Evolutionary conservation across 1,140 invertebrate genomes (phyloP), one percentile per base, ranked within the genome.

Genomic region (Panagrolaimus sp.): DNA sequence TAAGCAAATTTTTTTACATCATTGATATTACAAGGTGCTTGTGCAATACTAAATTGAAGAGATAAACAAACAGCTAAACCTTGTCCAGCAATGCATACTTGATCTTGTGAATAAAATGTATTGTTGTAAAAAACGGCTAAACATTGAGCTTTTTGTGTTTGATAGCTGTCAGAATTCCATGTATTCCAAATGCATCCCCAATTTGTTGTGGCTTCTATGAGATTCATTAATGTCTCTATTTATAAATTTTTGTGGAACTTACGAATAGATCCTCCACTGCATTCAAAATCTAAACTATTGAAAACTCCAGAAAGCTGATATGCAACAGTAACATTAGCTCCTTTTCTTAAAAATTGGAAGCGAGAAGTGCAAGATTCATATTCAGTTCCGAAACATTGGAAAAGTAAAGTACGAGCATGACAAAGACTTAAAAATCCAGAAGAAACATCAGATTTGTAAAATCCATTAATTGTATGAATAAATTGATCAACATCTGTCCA

Each of bases 251-350:
- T 20, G 27, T n/a, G 27, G 1, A 57, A 57, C 51, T 57, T 57
- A 57, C 51, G 51, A 16, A 57, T 57, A 16, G 51, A 20, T 5
- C 20, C 51, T n/a, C 51, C 51, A 23, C 20, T 57, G 4, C 51
- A 57, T 57, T 57, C 20, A 27, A 57, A 57, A 57, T 57, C 51
- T 9, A 57, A 27, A 3, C 20, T 11, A 20, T 57, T 57, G 51
- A 57, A 57, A 3, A 57, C 9, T 20, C 51, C 51, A 16, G 51
- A 57, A 57, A 57, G 9, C 27, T 57, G 13, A 27, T 57, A 57
- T 11, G 51, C 51, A 16, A 25, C 27, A 23, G 51, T 11, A 25
- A 57, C 27, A 23, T 11, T 57, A 11, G 51, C 51, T 20, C 51
- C 51, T 16, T 57, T 57, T n/a, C 51, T 20, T 4, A 57, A 11